Conservation (phyloP, 2,888 invertebrate genomes). For the Diarsia brunnea region DNA sequence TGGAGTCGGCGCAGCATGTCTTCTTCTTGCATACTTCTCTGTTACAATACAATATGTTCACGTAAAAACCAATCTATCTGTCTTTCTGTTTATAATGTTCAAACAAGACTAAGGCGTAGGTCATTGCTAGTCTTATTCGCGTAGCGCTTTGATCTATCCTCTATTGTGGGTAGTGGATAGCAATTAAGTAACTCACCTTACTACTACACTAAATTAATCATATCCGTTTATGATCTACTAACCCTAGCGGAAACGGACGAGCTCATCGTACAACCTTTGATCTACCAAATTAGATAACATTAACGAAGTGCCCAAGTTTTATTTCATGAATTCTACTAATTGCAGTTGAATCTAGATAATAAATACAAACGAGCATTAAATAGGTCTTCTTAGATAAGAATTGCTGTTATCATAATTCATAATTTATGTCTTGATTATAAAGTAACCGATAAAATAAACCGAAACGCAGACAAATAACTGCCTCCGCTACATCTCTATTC, state of each 20-base stretch:
- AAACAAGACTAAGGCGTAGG: neutral
- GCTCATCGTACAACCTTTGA: slow-evolving; percentile 31
- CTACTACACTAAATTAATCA: slow-evolving; percentile 24
- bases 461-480: slow-evolving; percentile 27
- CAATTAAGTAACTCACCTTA: slow-evolving; percentile 11
- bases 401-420: slow-evolving; percentile 1
- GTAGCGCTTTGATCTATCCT: slow-evolving; percentile 3
- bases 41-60: neutral
- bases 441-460: slow-evolving; percentile 21
- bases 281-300: slow-evolving; percentile 24
- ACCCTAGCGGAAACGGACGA: slow-evolving; percentile 29
- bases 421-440: slow-evolving; percentile 27
- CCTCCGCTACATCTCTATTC: slow-evolving; percentile 16
- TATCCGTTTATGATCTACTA: slow-evolving; percentile 8
- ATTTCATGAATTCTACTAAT: slow-evolving; percentile 37
- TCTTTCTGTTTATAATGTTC: neutral
- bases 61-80: neutral
- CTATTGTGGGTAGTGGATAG: neutral
- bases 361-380: slow-evolving; percentile 26
- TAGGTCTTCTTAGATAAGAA: slow-evolving; percentile 18
- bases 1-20: no score
- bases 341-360: slow-evolving; percentile 23
- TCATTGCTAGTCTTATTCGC: no score
- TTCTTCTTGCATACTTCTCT: no score
- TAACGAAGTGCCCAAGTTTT: neutral